Conservation (phyloP, 1,140 invertebrate genomes). For the Microvelia longipes region DNA sequence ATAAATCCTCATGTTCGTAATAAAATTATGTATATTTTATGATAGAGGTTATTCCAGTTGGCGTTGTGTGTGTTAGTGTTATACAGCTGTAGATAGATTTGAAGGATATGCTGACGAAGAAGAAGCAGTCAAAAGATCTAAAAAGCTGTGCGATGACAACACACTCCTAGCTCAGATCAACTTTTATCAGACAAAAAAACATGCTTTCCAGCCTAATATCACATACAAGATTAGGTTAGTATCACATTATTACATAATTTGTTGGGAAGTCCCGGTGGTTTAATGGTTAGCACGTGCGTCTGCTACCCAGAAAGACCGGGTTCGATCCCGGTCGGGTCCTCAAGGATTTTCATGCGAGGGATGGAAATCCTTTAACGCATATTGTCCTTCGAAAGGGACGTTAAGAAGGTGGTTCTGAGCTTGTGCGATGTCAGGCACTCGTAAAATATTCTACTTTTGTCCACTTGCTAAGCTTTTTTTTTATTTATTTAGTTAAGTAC, state of each 20-base stretch:
- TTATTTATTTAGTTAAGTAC: too few species aligned
- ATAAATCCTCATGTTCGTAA: too few species aligned
- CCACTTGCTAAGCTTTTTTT: too few species aligned
- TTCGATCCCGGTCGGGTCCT: neutral
- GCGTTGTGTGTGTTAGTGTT: constrained; percentile 41
- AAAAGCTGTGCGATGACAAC: constrained; percentile 28
- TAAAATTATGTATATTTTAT: too few species aligned
- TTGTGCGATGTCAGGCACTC: too few species aligned
- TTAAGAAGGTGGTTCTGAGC: too few species aligned
- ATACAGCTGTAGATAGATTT: constrained; percentile 37
- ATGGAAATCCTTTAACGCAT: neutral
- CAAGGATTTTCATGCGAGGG: neutral
- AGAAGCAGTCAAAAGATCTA: constrained; percentile 29
- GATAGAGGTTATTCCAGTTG: too few species aligned
- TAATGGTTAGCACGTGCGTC: neutral
- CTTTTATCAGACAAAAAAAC: constrained; percentile 15
- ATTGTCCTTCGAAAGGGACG: neutral
- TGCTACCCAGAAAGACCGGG: neutral
- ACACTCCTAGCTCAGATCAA: constrained; percentile 35
- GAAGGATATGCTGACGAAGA: constrained; percentile 31
- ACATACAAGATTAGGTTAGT: constrained; percentile 9
- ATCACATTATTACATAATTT: neutral
- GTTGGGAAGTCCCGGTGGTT: neutral
- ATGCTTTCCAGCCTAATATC: neutral
- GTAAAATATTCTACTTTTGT: neutral